Evolutionary conservation across 2,888 invertebrate species (phyloP), one percentile per base, ranked within the genome.

Genomic region (Dexiosoma caninum): DNA sequence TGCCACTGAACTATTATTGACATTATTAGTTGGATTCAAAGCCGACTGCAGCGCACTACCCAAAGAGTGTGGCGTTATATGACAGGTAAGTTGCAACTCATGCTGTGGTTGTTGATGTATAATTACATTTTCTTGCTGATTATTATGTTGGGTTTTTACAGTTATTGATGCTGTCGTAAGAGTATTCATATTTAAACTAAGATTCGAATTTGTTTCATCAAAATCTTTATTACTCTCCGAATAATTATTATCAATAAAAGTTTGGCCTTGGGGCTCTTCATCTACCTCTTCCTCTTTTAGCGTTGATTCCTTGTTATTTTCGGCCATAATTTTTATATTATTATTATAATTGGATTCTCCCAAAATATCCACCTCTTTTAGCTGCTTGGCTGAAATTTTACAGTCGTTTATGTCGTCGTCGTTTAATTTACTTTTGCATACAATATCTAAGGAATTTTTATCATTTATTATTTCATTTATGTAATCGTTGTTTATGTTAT

Each of bases 21-120:
- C 51, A 81, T 75, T 78, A 40, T 69, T 57, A 40, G 84, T 85
- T 19, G 84, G 83, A 82, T 84, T 86, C 27, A 86, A 69, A 62
- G 84, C 87, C 30, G 86, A 84, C 64, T 86, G 87, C n/a, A 86
- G 71, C 21, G 86, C 84, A 81, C 83, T 84, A 19, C 86, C 83
- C 7, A 85, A 40, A 19, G 78, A 81, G 59, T 84, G 82, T 8
- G 81, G 70, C 7, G 83, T 83, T 21, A 84, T 80, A 19, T 83
- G 81, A 55, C 69, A 74, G 14, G 72, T 75, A 6, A 74, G 75
- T 40, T 76, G 75, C 35, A 70, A 46, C 42, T n/a, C n/a, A n/a
- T n/a, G n/a, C n/a, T 76, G 78, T 23, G 66, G 57, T 23, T 77
- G 49, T 37, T 69, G 59, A 14, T 74, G 60, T 59, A 66, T 67